These are phyloP conservation scores for Holacanthella duospinosa DNA, from an alignment of 2,888 invertebrate species.

Conservation along the genomic window DNA sequence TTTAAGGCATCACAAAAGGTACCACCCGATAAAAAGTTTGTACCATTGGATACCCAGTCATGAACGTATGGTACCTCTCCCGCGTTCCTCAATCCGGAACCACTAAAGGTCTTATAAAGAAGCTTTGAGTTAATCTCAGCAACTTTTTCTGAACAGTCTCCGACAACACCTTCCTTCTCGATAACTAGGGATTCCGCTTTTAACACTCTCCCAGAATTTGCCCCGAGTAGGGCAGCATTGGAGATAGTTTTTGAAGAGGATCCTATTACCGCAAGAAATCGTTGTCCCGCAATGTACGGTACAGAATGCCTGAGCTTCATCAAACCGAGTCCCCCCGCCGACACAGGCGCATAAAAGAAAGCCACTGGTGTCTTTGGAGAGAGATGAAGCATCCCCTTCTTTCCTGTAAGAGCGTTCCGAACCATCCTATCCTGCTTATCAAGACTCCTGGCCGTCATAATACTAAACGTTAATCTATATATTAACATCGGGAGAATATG, in stretches of 20 bases:
- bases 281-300: too few relatives aligned
- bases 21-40: neutral
- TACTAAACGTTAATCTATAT: neutral
- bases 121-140: neutral
- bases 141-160: neutral
- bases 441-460: neutral
- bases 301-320: neutral
- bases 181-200: neutral
- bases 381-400: too few relatives aligned
- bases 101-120: neutral
- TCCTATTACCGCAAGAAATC: too few relatives aligned
- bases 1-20: neutral
- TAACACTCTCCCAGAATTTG: neutral
- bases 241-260: neutral
- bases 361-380: neutral
- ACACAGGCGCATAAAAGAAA: neutral
- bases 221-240: neutral
- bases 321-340: neutral
- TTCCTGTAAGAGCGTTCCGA: neutral
- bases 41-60: neutral
- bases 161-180: neutral
- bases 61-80: neutral
- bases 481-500: neutral
- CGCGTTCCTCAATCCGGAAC: neutral
- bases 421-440: neutral